Percentiles rank a stretch among this genome's conserved stretches.
These are phyloP conservation scores for Papilio helenus DNA, from an alignment of 1,140 invertebrate species.

Conservation along the genomic window DNA sequence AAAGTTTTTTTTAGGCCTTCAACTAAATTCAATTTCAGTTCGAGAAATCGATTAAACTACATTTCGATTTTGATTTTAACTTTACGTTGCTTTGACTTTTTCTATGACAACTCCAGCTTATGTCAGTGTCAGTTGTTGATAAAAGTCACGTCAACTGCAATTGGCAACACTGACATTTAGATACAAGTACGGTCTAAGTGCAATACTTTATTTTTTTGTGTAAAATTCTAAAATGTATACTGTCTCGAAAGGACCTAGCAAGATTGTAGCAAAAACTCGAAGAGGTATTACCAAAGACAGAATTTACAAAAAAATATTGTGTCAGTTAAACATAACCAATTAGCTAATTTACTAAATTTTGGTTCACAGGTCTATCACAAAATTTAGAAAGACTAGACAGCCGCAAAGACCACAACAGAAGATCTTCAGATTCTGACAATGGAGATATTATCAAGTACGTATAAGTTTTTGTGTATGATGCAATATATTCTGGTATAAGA, in stretches of 20 bases:
- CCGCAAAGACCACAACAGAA: constrained; percentile 85
- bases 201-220: constrained; percentile 53
- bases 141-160: neutral
- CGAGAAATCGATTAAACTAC: neutral
- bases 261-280: constrained; percentile 92
- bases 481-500: constrained; percentile 53
- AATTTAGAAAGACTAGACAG: constrained; percentile 88
- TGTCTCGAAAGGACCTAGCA: constrained; percentile 92
- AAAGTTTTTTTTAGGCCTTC: no score
- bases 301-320: neutral
- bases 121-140: neutral
- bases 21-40: neutral
- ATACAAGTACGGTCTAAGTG: constrained; percentile 31
- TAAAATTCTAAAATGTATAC: constrained; percentile 89
- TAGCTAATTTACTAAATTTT: constrained; percentile 51
- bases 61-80: neutral
- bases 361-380: constrained; percentile 85
- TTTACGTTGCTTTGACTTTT: no score
- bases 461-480: constrained; percentile 54
- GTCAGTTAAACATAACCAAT: constrained; percentile 12
- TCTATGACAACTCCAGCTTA: neutral
- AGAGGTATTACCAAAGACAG: constrained; percentile 84
- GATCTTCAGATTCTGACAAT: constrained; percentile 84
- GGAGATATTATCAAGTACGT: constrained; percentile 84
- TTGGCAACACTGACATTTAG: constrained; percentile 31